Conservation (phyloP, 1,140 invertebrate species). For the Coptotermes formosanus region DNA sequence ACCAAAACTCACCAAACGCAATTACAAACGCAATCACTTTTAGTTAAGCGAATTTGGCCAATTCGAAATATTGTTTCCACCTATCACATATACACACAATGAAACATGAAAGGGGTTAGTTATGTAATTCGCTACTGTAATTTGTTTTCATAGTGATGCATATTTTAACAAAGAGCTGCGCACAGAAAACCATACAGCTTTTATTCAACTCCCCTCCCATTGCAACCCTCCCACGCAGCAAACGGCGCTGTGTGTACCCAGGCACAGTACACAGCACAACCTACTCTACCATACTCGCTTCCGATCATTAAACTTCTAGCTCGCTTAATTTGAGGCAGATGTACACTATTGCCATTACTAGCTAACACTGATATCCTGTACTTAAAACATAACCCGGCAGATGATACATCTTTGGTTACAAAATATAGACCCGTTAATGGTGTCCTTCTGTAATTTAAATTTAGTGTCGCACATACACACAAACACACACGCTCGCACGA, state of each 20-base stretch:
- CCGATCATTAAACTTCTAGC: background rate
- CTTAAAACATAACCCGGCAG: background rate
- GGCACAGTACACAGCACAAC: background rate
- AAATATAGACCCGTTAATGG: too few species aligned
- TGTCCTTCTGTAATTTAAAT: too few species aligned
- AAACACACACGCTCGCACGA: too few species aligned
- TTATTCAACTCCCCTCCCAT: background rate
- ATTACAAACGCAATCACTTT: background rate
- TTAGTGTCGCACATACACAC: too few species aligned
- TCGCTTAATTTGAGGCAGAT: background rate
- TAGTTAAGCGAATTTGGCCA: slow-evolving; percentile 5
- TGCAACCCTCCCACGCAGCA: background rate
- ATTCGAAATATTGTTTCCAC: slow-evolving; percentile 3
- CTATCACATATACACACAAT: background rate
- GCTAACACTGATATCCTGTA: background rate
- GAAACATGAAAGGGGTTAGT: background rate
- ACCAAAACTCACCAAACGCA: background rate
- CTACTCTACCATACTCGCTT: background rate
- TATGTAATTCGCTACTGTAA: slow-evolving; percentile 8
- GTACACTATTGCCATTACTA: background rate
- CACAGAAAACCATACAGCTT: background rate
- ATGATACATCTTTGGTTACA: too few species aligned
- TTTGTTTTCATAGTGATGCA: background rate
- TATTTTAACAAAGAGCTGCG: slow-evolving; percentile 7
- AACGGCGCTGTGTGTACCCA: background rate